Evolutionary conservation across 2,888 invertebrate species (phyloP), one percentile per base, ranked within the genome.

Genomic region (Andrena hattorfiana): DNA sequence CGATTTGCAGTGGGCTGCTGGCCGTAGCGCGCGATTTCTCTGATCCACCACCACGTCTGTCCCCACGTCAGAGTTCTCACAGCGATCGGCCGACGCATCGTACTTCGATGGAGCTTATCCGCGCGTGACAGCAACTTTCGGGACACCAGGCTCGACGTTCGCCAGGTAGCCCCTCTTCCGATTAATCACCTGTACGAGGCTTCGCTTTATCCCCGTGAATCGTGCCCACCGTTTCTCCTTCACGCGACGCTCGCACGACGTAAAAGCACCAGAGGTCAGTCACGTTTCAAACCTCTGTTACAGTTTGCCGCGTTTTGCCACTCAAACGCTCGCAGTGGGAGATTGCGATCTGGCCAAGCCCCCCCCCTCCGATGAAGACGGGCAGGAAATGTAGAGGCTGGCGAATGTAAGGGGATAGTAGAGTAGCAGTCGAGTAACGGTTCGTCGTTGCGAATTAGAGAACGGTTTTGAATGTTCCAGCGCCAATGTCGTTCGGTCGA

Each of bases 91-190:
- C 69, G 62, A 79, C 59, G 59, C 60, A 83, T 70, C 71, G 78
- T 62, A 63, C 85, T 75, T 77, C 88, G 77, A 92, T 92, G 92
- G 88, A 89, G 87, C 77, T 86, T 81, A 75, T 54, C 76, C 75
- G 72, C 82, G 90, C 89, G 88, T 90, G 91, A 91, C 89, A 85
- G 51, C 84, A 84, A 84, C 74, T 85, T 72, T 83, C 66, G 87
- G 83, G 83, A 87, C 77, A 81, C 81, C 88, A 75, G 85, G 81
- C 81, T 90, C 66, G 51, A 78, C 63, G 83, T 76, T 67, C 67
- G 82, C 84, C 90, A 89, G 87, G 86, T 87, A 87, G 83, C 83
- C 77, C 79, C 72, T 75, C 69, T 71, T 66, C 54, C 63, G 63
- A 77, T 67, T 51, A 28, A 62, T 56, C 69, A 77, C 70, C 64